These are phyloP conservation scores for Tenualosa ilisha DNA, from an alignment of 2,797 vertebrate species.

Conservation along the genomic window DNA sequence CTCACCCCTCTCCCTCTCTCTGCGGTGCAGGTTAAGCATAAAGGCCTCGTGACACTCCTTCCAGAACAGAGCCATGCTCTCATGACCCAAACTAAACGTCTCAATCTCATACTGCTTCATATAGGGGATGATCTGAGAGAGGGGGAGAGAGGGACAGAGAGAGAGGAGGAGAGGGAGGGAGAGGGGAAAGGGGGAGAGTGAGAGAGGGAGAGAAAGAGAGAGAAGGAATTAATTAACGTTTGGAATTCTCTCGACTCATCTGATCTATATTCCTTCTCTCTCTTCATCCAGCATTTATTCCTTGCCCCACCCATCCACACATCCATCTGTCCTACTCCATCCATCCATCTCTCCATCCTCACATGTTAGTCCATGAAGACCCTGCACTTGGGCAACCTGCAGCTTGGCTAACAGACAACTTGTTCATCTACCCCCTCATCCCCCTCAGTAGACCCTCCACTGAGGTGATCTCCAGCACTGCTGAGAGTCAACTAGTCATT, in stretches of 20 bases:
- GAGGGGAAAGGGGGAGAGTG: neutral
- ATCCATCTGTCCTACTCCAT: neutral
- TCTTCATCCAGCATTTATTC: neutral
- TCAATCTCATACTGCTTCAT: slow-evolving; percentile 98
- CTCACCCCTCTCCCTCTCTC: slow-evolving; percentile 92
- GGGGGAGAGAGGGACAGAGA: neutral
- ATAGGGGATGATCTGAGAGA: slow-evolving; percentile 89
- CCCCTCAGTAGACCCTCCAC: too few relatives aligned
- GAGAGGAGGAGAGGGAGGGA: neutral
- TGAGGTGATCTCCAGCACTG: too few relatives aligned
- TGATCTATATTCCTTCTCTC: neutral
- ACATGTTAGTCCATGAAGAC: neutral
- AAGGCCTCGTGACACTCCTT: slow-evolving; percentile 93
- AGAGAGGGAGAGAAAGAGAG: neutral
- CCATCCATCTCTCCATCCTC: neutral
- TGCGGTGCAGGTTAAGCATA: slow-evolving; percentile 91
- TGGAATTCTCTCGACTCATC: neutral
- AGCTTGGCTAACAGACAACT: neutral
- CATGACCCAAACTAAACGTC: slow-evolving; percentile 86
- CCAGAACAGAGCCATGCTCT: slow-evolving; percentile 93
- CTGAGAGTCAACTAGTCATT: too few relatives aligned
- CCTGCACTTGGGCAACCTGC: neutral
- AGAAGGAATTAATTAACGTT: neutral
- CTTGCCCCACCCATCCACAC: neutral
- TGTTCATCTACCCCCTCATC: neutral